phyloP scores from a whole-genome alignment of 2,797 vertebrate genomes.

The Picus viridis region DNA sequence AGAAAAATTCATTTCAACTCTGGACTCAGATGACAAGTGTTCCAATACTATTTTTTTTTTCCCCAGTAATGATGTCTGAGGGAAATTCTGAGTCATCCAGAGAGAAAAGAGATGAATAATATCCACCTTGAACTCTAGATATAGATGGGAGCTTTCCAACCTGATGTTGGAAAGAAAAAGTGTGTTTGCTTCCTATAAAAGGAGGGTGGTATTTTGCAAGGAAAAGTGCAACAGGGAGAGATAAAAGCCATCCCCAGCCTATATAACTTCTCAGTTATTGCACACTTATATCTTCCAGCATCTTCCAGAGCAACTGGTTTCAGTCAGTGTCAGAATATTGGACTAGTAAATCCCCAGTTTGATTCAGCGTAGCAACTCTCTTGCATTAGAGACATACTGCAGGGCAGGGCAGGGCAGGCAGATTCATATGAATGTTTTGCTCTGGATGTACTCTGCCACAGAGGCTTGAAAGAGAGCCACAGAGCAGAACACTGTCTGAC shows the following conservation, averaged over 20 bases:
- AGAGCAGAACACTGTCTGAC: not conserved
- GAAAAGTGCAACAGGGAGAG: not conserved
- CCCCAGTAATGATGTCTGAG: not conserved
- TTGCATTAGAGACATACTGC: not conserved
- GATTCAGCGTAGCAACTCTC: not conserved
- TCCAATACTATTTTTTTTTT: not conserved
- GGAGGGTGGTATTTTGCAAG: not conserved
- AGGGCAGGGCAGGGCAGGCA: not conserved
- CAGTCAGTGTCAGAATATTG: not conserved
- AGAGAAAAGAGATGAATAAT: not conserved
- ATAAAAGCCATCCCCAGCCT: not conserved
- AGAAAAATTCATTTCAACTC: slow-evolving; percentile 25
- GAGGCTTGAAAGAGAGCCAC: not conserved
- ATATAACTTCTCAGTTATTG: not conserved
- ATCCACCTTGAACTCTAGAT: not conserved
- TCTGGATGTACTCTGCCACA: not conserved
- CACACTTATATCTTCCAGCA: not conserved
- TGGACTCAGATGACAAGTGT: not conserved
- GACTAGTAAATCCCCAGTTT: not conserved
- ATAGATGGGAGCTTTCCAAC: not conserved
- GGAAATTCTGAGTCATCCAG: slow-evolving; percentile 40
- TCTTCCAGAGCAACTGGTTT: not conserved
- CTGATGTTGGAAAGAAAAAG: not conserved
- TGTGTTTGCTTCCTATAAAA: not conserved
- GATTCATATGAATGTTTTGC: not conserved